These are phyloP conservation scores for Trochalopteron elliotii DNA, from an alignment of 2,113 vertebrate species.

Conservation along the genomic window DNA sequence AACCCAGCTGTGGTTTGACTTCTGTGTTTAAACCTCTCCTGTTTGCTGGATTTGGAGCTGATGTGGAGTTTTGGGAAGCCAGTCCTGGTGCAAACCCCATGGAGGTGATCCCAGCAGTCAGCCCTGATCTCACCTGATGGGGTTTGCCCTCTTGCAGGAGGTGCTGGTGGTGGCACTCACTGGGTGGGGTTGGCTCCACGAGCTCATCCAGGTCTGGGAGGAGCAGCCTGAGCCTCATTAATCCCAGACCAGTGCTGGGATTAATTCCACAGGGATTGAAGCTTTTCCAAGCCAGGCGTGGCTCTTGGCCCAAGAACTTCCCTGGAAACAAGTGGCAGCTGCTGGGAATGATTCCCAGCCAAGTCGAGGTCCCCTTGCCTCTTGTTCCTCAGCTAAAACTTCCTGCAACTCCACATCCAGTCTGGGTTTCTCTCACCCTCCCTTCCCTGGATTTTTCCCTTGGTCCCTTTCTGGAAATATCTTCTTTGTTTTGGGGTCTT, in stretches of 20 bases:
- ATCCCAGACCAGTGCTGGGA: accelerated
- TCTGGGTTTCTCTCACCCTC: neutral
- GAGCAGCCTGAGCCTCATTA: neutral
- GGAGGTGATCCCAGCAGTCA: neutral
- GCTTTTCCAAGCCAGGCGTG: neutral
- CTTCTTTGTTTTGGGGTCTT: neutral
- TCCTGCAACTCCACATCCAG: neutral
- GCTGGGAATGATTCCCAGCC: neutral
- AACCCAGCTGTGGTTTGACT: neutral
- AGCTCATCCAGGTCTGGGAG: neutral
- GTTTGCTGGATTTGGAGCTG: accelerated
- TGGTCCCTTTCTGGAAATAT: neutral
- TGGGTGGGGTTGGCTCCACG: neutral
- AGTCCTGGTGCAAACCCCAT: accelerated
- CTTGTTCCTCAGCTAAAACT: neutral
- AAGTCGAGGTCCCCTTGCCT: neutral
- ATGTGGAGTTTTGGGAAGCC: accelerated
- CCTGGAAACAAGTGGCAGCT: neutral
- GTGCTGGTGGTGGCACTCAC: neutral
- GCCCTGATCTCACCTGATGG: neutral
- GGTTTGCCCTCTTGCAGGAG: neutral
- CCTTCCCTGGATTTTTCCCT: neutral
- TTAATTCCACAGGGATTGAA: neutral
- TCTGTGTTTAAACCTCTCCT: neutral
- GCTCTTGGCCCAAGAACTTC: neutral